Evolutionary conservation across 2,113 vertebrate species (phyloP), one percentile per base, ranked within the genome.

Genomic region (Malaclemys terrapin): DNA sequence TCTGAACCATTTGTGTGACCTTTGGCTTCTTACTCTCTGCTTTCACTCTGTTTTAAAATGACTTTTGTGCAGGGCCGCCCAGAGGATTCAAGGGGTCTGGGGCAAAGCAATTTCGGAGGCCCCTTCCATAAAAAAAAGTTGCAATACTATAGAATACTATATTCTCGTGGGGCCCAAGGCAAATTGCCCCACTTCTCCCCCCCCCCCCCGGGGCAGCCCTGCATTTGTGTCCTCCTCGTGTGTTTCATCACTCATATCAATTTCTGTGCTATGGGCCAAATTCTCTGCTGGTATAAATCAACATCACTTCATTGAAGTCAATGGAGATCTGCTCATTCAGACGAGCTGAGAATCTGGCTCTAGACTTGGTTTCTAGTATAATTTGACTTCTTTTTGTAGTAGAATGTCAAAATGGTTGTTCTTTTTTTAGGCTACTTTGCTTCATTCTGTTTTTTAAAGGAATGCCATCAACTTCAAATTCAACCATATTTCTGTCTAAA

Each of bases 1-100:
- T 3, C 52, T 35, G 19, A 89, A 53, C 2, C 35, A 6, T 10
- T 29, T 4, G 47, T 1, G 22, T 38, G 31, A 0, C 47, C 27
- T 1, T 2, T 7, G 0, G 4, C 53, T 62, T 47, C 13, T 38
- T 25, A 45, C 19, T 69, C 45, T 10, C 25, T 35, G 75, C 1
- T 0, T 12, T 47, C 52, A 0, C 13, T 76, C 31, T 3, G 3
- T 2, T 31, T 89, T 45, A 45, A 47, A 79, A 11, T 0, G 16
- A 35, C 35, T 72, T 29, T 7, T 45, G 45, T n/a, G 6, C 42
- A 42, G 42, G 42, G 42, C 42, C 42, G 42, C 42, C 42, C 42
- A 42, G 42, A 42, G 42, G 42, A 42, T 42, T 42, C 42, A 42
- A 4, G 42, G 42, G 42, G 42, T 42, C 42, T 42, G 42, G 42